Evolutionary conservation across 2,797 vertebrate species (phyloP), one percentile per base, ranked within the genome.

Genomic region (Manis pentadactyla): DNA sequence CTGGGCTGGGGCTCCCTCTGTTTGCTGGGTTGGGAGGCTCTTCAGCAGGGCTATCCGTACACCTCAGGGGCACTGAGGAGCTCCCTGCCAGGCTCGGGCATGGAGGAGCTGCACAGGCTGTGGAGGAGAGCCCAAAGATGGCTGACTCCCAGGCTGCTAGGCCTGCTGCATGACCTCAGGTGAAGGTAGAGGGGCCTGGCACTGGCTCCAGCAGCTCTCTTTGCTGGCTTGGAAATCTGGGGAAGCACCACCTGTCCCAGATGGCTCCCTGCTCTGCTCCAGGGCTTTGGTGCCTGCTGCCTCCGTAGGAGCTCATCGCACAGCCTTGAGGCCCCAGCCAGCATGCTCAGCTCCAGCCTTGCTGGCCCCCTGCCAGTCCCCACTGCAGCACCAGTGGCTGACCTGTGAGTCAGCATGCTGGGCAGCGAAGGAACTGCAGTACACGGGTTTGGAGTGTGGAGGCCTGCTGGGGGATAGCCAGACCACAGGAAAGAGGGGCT

Each of bases 371-470:
- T 11, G 34, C 7, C 7, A 3, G 27, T 6, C 42, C 29, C 7
- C 5, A 9, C 46, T 6, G 59, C 12, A 31, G n/a, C 29, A 9
- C 51, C n/a, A 5, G 42, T 46, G 25, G 74, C 51, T 61, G 78
- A 75, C 7, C 31, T 1, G 10, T 2, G 39, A 57, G 69, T 19
- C n/a, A 0, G 19, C 27, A 31, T 1, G 11, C 18, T 10, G 0
- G 14, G 37, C 49, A 9, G 37, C 21, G 21, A 29, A 17, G 29
- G 37, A 37, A 34, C 27, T 9, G 4, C 11, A 4, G 71, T 42
- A 39, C 34, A 0, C 1, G 2, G 63, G 37, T 69, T 14, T 17
- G 17, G 64, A 31, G 25, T 11, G 25, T 11, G 14, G n/a, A 37
- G 66, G 21, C 42, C 31, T 46, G 2, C 8, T 0, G 23, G 5